phyloP scores from a whole-genome alignment of 2,797 vertebrate species.

The Otolemur crassicaudatus region DNA sequence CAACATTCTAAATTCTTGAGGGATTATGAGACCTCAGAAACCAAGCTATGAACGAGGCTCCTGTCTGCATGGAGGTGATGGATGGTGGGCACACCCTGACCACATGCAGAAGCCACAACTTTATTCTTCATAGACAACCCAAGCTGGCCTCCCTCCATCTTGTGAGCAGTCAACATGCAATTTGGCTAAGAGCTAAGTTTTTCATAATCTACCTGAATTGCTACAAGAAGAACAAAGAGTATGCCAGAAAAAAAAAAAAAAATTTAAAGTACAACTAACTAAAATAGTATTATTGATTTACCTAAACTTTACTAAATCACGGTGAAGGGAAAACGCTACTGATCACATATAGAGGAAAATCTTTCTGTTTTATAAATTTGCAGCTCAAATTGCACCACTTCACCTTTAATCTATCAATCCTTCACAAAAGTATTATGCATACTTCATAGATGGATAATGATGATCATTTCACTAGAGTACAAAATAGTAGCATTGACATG shows the following conservation, averaged over 20 bases:
- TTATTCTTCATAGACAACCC: not conserved
- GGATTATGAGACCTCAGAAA: constrained; percentile 78
- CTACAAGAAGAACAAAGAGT: constrained; percentile 39
- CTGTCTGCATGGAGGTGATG: constrained; percentile 67
- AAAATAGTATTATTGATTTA: constrained; percentile 45
- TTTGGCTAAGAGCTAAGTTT: not conserved
- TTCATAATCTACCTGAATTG: not conserved
- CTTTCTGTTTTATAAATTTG: constrained; percentile 42
- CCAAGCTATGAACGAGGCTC: constrained; percentile 51
- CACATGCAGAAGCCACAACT: constrained; percentile 55
- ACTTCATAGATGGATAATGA: constrained; percentile 10
- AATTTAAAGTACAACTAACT: constrained; percentile 1
- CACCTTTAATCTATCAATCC: constrained; percentile 37
- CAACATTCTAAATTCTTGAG: constrained; percentile 79
- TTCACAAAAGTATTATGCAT: not conserved
- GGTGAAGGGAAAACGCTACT: not conserved
- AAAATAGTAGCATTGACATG: constrained; percentile 41
- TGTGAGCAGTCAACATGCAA: not conserved
- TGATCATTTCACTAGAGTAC: not conserved
- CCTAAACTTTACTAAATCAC: constrained; percentile 33
- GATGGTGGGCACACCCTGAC: constrained; percentile 60
- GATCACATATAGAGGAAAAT: not conserved
- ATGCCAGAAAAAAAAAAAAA: not conserved
- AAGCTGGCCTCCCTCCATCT: not conserved
- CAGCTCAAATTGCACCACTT: constrained; percentile 46